Base-by-base conservation (phyloP, 2,888 invertebrate species). In the Acanthoscelides obtectus region DNA sequence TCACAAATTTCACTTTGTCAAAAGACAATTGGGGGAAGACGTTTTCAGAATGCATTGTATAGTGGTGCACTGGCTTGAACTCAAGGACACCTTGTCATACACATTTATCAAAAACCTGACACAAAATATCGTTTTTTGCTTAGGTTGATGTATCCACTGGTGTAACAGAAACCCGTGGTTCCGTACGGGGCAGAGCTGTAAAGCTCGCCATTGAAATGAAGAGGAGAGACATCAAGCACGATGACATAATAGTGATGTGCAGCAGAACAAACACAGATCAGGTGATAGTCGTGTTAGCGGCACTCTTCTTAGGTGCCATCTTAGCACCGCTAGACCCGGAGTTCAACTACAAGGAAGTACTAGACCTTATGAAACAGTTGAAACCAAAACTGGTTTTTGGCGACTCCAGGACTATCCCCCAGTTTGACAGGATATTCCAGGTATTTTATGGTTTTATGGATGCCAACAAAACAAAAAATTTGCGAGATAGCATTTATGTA, bases 331-430 rank as follows among this genome's bases (percentile, higher is more conserved):
- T 84, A 2, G 80, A 81, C 71, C 77, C 80, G 4, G 80, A 82
- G 27, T 70, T 78, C 17, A 73, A 78, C 8, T 74, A 77, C 70
- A 75, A 70, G 12, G 83, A 84, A 68, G 79, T 79, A 45, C 71
- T 77, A n/a, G 71, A 72, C 0, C 21, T 80, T 3, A 71, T 84
- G 1, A 74, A 72, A 17, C 77, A 77, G 69, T 72, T 84, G 4
- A 81, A 81, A 71, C 84, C 84, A 2, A 82, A 81, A 72, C 78
- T 84, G 72, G 79, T 79, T 22, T 84, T 84, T 73, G 82, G 82
- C 68, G 84, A 83, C 67, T 70, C 77, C 0, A 75, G 83, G 69
- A 76, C 79, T 1, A 71, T 79, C 8, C 80, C 80, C 66, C 80
- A 80, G 45, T 72, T 83, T 6, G 80, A 81, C 66, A 72, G 79